Conservation (phyloP, 2,113 vertebrate species). For the Vimba vimba region DNA sequence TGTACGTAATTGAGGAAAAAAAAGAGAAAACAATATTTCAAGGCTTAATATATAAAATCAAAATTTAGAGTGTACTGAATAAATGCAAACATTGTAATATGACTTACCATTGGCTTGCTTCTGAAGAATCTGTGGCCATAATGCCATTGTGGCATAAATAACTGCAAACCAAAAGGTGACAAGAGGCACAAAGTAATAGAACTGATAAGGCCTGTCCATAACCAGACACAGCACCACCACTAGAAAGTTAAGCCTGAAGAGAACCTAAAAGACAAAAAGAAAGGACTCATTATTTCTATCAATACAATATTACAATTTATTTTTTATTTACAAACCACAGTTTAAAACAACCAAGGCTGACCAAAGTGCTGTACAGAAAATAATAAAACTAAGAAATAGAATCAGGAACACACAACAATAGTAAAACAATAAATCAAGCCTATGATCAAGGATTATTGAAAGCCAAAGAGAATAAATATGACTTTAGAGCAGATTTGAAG, state of each 20-base stretch:
- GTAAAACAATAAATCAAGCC: too few species aligned
- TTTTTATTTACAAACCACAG: too few species aligned
- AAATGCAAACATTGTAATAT: background rate
- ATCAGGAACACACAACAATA: too few species aligned
- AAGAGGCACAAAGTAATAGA: conserved; percentile 98
- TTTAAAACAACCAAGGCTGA: too few species aligned
- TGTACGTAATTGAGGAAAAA: conserved; percentile 66
- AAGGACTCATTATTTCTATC: background rate
- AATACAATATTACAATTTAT: too few species aligned
- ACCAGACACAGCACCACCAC: conserved; percentile 94
- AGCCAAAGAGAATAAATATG: too few species aligned
- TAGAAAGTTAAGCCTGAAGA: conserved; percentile 98
- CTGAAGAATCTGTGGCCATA: conserved; percentile 95
- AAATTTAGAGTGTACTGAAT: background rate
- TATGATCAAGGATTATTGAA: too few species aligned
- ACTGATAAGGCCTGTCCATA: conserved; percentile 97
- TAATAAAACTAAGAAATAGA: too few species aligned
- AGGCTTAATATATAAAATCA: background rate
- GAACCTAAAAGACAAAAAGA: conserved; percentile 77
- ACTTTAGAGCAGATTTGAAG: too few species aligned
- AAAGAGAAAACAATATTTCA: background rate
- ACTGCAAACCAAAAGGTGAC: conserved; percentile 97
- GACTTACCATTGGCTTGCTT: conserved; percentile 88
- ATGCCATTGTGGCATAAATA: conserved; percentile 88
- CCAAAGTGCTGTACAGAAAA: too few species aligned